Evolutionary conservation across 2,113 vertebrate genomes (phyloP).

Genomic region (Nibea albiflora): DNA sequence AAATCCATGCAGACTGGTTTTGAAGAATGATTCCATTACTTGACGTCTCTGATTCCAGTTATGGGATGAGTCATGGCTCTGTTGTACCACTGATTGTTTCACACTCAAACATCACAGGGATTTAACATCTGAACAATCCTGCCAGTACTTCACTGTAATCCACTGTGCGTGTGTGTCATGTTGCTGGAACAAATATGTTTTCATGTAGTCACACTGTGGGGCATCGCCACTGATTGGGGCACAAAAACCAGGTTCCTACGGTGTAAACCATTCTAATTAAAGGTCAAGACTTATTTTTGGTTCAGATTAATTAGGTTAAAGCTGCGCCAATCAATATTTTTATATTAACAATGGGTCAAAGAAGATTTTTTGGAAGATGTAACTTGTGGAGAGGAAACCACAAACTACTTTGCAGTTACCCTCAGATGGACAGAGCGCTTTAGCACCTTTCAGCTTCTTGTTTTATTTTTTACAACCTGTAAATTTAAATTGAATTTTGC

Average conservation of each 20-base stretch:
- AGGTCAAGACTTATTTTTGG: not conserved
- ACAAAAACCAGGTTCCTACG: not conserved
- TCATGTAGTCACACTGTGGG: not conserved
- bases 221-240: not conserved
- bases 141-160: conserved; percentile 45
- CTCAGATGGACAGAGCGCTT: not conserved
- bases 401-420: not conserved
- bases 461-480: not conserved
- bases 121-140: conserved; percentile 52
- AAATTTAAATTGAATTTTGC: not conserved
- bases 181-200: not conserved
- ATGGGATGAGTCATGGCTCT: conserved; percentile 62
- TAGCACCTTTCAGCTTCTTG: not conserved
- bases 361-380: not conserved
- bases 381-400: not conserved
- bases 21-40: conserved; percentile 62
- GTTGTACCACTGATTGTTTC: conserved; percentile 65
- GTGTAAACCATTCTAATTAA: not conserved
- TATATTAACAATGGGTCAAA: not conserved
- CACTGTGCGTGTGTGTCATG: not conserved
- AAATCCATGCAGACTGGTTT: conserved; percentile 61
- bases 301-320: not conserved
- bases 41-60: conserved; percentile 42
- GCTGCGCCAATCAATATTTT: not conserved
- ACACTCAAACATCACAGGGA: conserved; percentile 51